Evolutionary conservation across 2,888 invertebrate species (phyloP), one percentile per base, ranked within the genome.

Genomic region (Syritta pipiens): DNA sequence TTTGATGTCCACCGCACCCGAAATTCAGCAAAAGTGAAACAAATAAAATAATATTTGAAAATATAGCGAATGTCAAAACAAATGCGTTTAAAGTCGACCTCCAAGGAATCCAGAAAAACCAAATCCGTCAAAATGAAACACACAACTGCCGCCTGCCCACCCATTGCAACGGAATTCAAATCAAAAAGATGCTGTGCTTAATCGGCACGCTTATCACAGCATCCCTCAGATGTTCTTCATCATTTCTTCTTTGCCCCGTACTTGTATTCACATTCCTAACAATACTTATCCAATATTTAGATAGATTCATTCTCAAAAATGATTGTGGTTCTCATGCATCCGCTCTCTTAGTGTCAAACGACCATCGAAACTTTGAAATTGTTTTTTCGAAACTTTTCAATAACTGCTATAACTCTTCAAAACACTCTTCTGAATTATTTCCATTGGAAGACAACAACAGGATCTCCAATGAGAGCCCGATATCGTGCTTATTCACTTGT

Each of bases 111-210:
- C 82, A 84, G 84, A 84, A 84, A 83, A 81, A 87, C 88, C 51
- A 88, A 88, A 57, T 85, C 87, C 68, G 88, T 87, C 81, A 87
- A 87, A 84, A 87, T 87, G 87, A 88, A 84, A 86, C 62, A 28
- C 12, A 44, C 59, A 55, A 53, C 67, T 63, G 35, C 30, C 42
- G 81, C 26, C 14, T 20, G 9, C 9, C 42, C 22, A n/a, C 19
- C 17, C 4, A 5, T 10, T 30, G 30, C n/a, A n/a, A n/a, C n/a
- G n/a, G n/a, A 10, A n/a, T 9, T 4, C 30, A 10, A 30, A 9
- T n/a, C n/a, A 30, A 30, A 9, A 30, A 30, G 9, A 3, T 7
- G 30, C 10, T 32, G 6, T 5, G 3, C 9, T n/a, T 4, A 3
- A n/a, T n/a, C n/a, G n/a, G 10, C 10, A 9, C 12, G n/a, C n/a